Evolutionary conservation across 2,113 vertebrate genomes (phyloP), one percentile per base, ranked within the genome.

Genomic region (Pluvialis apricaria): DNA sequence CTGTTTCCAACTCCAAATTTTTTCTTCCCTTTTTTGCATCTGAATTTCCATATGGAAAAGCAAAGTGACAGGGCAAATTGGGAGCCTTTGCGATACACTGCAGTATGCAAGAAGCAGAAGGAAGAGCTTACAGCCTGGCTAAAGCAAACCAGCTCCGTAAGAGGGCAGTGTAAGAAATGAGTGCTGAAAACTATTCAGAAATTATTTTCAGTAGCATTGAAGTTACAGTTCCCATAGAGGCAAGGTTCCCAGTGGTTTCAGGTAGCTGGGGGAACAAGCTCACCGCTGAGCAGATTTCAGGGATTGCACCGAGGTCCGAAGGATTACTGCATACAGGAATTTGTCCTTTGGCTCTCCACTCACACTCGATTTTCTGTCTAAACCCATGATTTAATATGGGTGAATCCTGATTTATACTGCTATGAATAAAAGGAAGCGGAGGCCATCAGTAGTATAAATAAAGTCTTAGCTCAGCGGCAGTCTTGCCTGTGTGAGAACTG

Each of bases 321-420:
- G 51, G 57, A 61, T 92, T 92, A 55, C 17, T 62, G 18, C 64
- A 49, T 36, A 28, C 11, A 55, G 60, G 10, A 88, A 94, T 92
- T 86, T 80, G 34, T 75, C 76, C 82, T 93, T 93, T 85, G 84
- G 25, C 42, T 70, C 66, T 86, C 47, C 5, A 47, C 54, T 94
- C 29, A 32, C 29, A 26, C 64, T 90, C 11, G 20, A 87, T 96
- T 97, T 92, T 84, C 70, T 82, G 45, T 81, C 62, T 83, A 81
- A 91, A 92, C 20, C 31, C 29, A 13, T 52, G 45, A 91, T 69
- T 95, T 83, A 34, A 11, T 92, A 76, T 86, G 62, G 11, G 38
- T 88, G 83, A 92, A 86, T 81, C 77, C 31, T 97, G 71, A 85
- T 94, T 95, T 94, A 85, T 79, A 31, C 42, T 42, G n/a, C 78